Evolutionary conservation across 2,113 vertebrate species (phyloP).

Genomic region (Saccopteryx bilineata): DNA sequence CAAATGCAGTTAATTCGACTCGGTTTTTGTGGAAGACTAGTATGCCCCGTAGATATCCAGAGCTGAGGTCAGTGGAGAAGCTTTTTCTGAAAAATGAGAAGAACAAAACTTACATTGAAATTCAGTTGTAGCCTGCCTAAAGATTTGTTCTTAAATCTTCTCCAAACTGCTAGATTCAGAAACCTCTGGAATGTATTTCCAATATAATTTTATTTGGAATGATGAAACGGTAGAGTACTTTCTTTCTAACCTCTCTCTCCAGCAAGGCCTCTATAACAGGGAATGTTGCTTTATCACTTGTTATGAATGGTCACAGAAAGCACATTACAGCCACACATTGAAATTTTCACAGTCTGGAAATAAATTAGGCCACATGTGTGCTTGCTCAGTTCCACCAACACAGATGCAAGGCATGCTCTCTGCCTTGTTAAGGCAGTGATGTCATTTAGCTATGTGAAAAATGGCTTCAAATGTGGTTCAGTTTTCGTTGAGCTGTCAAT

Average conservation of each 20-base stretch:
- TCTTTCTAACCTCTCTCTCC: background rate
- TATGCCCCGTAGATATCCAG: background rate
- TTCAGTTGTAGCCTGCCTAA: conserved; percentile 16
- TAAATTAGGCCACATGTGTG: conserved; percentile 81
- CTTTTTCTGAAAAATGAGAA: conserved; percentile 33
- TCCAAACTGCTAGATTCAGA: conserved; percentile 14
- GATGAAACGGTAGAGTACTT: background rate
- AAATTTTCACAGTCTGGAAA: conserved; percentile 81
- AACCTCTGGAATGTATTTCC: conserved; percentile 6
- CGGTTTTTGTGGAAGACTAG: conserved; percentile 17
- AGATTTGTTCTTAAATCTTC: conserved; percentile 38
- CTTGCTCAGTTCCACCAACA: conserved; percentile 80
- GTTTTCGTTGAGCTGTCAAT: conserved; percentile 80
- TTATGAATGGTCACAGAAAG: conserved; percentile 75
- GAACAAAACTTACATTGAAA: conserved; percentile 44
- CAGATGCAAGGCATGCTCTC: conserved; percentile 58
- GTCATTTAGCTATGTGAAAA: conserved; percentile 83
- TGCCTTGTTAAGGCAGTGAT: conserved; percentile 77
- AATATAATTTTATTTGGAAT: conserved; percentile 23
- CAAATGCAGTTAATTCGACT: background rate
- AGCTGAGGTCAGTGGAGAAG: background rate
- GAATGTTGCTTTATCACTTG: conserved; percentile 57
- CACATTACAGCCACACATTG: conserved; percentile 78
- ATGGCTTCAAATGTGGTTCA: conserved; percentile 81
- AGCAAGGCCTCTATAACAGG: background rate